Evolutionary conservation across 2,888 invertebrate genomes (phyloP), one percentile per base, ranked within the genome.

Genomic region (Brenthis ino): DNA sequence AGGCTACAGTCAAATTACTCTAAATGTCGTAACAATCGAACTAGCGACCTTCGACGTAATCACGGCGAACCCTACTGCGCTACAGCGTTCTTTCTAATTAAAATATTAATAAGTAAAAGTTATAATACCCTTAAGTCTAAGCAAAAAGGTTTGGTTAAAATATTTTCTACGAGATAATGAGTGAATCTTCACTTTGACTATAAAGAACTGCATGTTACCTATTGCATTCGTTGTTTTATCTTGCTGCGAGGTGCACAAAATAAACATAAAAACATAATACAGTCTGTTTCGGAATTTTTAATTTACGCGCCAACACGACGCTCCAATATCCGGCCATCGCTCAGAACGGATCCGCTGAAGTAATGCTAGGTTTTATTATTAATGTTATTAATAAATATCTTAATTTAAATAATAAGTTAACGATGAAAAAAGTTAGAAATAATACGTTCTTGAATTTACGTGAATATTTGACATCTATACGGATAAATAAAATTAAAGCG

Each of bases 201-300:
- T 61, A 69, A 65, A 69, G 57, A 65, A 65, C 60, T 54, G 65
- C 47, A 61, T 48, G 63, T 51, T 56, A 65, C 66, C 58, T 54
- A 64, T 55, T 54, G 13, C 50, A 61, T 51, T 64, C 50, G 65
- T 64, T 64, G 60, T 68, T 72, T 65, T 72, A 53, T 58, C 14
- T 64, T 57, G 48, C 43, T 71, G 57, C 67, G 75, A 64, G 68
- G 60, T 68, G 66, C 65, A 71, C 60, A 71, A 79, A 76, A 80
- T 79, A 82, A 80, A 76, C 74, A 77, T 81, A 79, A 83, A 85
- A 83, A 83, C 84, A 85, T 84, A 76, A 72, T 70, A 82, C 79
- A 79, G 66, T 71, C 72, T 74, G 73, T 74, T 73, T 71, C 64
- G 77, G 75, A 76, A 75, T 78, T 77, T 78, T 77, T 76, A 76